A percentile compares a stretch with the other conserved stretches of the same genome.
Evolutionary conservation across 64 coral and sea anemone species (phyloP).

Genomic region (Dendronephthya gigantea): DNA sequence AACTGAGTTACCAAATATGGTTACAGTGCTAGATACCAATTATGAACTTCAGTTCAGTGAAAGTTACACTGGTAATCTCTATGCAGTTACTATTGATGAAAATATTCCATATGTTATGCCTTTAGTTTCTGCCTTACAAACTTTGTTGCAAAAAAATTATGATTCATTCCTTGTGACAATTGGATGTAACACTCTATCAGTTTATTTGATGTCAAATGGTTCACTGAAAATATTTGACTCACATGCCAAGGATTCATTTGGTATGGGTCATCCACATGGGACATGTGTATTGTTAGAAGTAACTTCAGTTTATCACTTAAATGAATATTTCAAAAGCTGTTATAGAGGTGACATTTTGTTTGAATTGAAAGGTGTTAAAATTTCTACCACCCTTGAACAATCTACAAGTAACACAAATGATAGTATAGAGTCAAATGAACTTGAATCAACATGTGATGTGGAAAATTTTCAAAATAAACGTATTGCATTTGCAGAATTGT

Average conservation of each 20-base stretch:
- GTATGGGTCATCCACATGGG: background rate
- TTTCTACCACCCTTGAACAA: background rate
- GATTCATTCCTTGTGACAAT: too few species aligned
- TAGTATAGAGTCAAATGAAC: background rate
- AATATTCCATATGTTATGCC: constrained; percentile 15
- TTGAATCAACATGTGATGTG: background rate
- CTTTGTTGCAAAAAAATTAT: too few species aligned
- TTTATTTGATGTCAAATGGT: too few species aligned
- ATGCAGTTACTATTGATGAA: constrained; percentile 1
- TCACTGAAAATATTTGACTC: constrained; percentile 9
- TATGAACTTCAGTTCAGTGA: too few species aligned
- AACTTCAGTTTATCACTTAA: background rate
- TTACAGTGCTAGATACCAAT: background rate
- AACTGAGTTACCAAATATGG: background rate
- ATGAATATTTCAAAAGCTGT: too few species aligned
- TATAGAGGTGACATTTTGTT: too few species aligned
- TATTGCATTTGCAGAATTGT: background rate
- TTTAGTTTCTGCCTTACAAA: background rate
- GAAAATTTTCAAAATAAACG: background rate
- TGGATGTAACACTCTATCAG: too few species aligned
- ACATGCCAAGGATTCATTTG: background rate
- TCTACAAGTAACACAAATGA: background rate
- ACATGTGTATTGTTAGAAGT: constrained; percentile 10
- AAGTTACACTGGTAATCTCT: constrained; percentile 9
- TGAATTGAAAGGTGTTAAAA: background rate